Evolutionary conservation across 2,888 invertebrate species (phyloP).

Genomic region (Andrena trimmerana): DNA sequence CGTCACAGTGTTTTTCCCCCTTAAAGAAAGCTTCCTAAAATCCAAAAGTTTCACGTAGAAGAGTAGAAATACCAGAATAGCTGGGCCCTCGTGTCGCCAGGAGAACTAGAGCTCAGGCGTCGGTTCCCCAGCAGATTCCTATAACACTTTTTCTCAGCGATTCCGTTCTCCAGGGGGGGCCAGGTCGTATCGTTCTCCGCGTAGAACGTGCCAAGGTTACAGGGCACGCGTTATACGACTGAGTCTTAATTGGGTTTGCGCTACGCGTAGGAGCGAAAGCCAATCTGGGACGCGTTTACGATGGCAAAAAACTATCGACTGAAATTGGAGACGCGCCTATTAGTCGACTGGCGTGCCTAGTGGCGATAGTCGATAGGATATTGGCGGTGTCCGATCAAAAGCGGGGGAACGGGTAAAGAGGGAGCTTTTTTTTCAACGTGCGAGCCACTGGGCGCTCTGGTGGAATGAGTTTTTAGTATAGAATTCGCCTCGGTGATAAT

Average conservation of each 20-base stretch:
- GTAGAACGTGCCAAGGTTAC: conserved; percentile 50
- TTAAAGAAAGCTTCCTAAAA: too few species aligned
- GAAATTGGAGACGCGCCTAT: conserved; percentile 83
- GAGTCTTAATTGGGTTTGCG: conserved; percentile 76
- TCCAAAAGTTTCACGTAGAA: neutral
- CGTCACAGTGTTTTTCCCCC: too few species aligned
- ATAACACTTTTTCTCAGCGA: neutral
- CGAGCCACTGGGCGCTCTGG: conserved; percentile 60
- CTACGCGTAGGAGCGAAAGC: conserved; percentile 74
- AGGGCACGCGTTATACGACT: conserved; percentile 72
- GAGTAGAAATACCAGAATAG: neutral
- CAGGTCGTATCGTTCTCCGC: conserved; percentile 48
- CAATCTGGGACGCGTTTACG: conserved; percentile 82
- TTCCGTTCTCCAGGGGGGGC: conserved; percentile 27
- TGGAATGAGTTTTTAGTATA: conserved; percentile 79
- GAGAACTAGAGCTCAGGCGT: neutral
- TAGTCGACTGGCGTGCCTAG: conserved; percentile 65
- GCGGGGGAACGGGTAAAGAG: conserved; percentile 53
- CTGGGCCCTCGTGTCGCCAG: neutral
- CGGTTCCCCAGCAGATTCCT: neutral
- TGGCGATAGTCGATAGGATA: conserved; percentile 75
- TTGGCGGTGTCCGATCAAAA: conserved; percentile 80
- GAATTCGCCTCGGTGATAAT: conserved; percentile 83
- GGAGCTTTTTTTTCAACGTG: conserved; percentile 47
- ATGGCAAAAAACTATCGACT: conserved; percentile 83